phyloP scores from a whole-genome alignment of 2,888 invertebrate genomes.

The Dilophus febrilis region DNA sequence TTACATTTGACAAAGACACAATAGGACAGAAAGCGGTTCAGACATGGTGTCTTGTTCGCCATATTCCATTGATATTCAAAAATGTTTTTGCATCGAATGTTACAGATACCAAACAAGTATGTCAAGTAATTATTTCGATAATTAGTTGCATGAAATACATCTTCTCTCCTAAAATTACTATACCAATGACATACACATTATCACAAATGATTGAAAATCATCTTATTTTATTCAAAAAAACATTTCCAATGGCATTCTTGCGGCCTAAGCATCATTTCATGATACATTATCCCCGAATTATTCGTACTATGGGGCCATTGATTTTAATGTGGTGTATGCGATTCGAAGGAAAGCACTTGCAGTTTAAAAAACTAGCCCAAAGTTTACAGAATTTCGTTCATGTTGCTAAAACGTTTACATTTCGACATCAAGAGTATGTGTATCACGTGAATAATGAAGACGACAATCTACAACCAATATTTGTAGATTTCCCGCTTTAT shows the following conservation, averaged over 20 bases:
- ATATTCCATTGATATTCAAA: constrained; percentile 3
- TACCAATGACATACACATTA: background rate
- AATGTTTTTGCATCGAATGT: background rate
- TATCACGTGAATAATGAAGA: background rate
- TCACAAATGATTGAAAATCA: background rate
- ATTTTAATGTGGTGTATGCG: constrained; percentile 3
- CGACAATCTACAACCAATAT: background rate
- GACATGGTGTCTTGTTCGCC: constrained; percentile 7
- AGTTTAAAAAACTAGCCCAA: constrained; percentile 2
- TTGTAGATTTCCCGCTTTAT: too few relatives aligned
- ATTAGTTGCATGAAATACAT: background rate
- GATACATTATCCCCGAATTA: constrained; percentile 2
- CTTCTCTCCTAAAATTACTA: background rate
- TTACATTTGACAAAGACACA: constrained; percentile 5
- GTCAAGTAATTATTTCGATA: background rate
- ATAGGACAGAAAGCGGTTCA: constrained; percentile 11
- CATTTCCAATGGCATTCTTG: background rate
- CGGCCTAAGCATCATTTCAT: background rate
- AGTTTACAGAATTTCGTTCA: background rate
- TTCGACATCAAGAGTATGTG: too few relatives aligned
- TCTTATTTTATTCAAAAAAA: background rate
- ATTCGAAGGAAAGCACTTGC: constrained; percentile 2
- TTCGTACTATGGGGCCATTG: background rate
- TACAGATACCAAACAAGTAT: background rate
- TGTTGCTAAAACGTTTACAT: background rate